phyloP scores from a whole-genome alignment of 2,797 vertebrate genomes.

The Sebastes cheni region DNA sequence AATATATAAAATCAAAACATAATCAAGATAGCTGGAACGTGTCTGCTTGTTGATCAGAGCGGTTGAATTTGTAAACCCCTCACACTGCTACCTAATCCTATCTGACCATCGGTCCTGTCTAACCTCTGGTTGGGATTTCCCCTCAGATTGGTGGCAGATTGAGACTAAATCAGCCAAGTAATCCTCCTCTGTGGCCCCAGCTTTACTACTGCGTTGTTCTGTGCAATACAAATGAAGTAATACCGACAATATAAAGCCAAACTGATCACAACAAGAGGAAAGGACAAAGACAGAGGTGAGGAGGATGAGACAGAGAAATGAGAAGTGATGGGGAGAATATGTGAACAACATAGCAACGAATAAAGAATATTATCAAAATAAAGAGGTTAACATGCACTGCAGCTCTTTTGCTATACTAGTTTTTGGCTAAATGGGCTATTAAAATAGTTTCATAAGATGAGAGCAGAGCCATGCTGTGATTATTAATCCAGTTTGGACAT shows the following conservation, averaged over 20 bases:
- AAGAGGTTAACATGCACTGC: not conserved
- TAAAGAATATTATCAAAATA: not conserved
- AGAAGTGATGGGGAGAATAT: not conserved
- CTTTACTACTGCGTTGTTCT: not conserved
- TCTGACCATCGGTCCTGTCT: constrained; percentile 9
- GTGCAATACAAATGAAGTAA: constrained; percentile 28
- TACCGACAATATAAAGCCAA: not conserved
- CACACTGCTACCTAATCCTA: constrained; percentile 16
- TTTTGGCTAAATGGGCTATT: not conserved
- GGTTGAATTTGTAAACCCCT: constrained; percentile 29
- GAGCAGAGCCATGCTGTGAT: not conserved
- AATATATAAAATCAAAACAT: not conserved
- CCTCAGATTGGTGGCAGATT: constrained; percentile 23
- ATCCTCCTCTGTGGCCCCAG: constrained; percentile 16
- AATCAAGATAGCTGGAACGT: constrained; percentile 5
- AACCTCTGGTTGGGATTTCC: constrained; percentile 36
- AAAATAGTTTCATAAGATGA: not conserved
- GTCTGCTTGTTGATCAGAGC: constrained; percentile 12
- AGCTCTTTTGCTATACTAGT: not conserved
- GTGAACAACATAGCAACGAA: not conserved
- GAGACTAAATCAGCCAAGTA: constrained; percentile 23
- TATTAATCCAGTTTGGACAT: not conserved
- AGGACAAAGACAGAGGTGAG: not conserved
- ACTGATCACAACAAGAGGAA: not conserved
- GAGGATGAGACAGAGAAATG: not conserved